Evolutionary conservation across 1,140 invertebrate species (phyloP), one percentile per base, ranked within the genome.

Genomic region (Lepidurus couesii): DNA sequence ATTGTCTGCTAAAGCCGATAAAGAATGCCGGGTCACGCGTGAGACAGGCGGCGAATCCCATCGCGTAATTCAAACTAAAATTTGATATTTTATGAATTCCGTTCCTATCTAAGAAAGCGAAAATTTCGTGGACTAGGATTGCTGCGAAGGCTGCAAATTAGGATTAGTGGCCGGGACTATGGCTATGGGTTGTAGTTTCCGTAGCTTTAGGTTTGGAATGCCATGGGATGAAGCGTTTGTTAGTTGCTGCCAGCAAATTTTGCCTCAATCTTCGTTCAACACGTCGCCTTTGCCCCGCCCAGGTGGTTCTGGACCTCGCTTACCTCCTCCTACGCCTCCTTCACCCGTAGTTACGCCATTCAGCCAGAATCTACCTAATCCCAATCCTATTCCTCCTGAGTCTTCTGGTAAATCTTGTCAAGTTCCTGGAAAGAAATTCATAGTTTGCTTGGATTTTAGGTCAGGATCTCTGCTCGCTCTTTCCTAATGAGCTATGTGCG

Each of bases 401-500:
- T 21, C 77, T 79, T 13, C 53, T 16, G 53, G 53, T 65, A 65
- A 65, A 16, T 16, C 13, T 16, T 65, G 16, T 65, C 53, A 9
- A 13, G 6, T 65, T 13, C 53, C 6, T 21, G 21, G 53, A 7
- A 65, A 65, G 74, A 78, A 43, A 65, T 75, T 79, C 34, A 73
- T 80, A 80, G 76, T 75, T 44, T 80, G 80, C 81, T 79, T 79
- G 75, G 81, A 65, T 83, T 45, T 24, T 81, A 87, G 86, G 82
- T 44, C 88, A 89, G 81, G 88, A 90, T 81, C 86, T 92, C 65
- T 92, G 91, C 81, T 84, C 89, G n/a, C 84, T 90, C 76, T 86
- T 89, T 82, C 87, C 86, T 75, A 90, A 89, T 9, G 87, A 91
- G 80, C 83, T 93, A 9, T 93, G 92, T 82, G 90, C 91, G 0